Evolutionary conservation across 2,113 vertebrate genomes (phyloP).

Genomic region (Crotalus helleri): DNA sequence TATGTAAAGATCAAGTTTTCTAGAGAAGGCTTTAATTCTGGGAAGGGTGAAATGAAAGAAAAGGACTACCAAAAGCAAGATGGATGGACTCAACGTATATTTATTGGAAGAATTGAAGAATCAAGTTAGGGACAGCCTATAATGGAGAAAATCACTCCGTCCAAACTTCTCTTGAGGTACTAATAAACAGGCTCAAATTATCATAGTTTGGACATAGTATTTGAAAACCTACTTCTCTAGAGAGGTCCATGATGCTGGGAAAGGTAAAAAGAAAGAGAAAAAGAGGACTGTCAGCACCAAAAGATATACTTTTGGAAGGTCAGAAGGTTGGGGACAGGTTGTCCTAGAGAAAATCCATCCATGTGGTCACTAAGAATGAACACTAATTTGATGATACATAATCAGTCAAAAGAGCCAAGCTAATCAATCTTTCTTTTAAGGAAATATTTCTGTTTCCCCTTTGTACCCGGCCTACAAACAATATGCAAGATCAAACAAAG

Average conservation of each 20-base stretch:
- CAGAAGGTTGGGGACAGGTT: background rate
- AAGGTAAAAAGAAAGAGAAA: background rate
- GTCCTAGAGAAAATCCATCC: background rate
- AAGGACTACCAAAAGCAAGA: background rate
- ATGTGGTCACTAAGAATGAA: background rate
- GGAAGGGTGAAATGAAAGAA: background rate
- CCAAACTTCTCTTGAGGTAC: background rate
- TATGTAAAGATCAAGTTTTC: background rate
- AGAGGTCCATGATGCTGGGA: background rate
- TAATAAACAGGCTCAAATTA: background rate
- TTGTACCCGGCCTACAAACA: background rate
- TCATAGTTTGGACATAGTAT: background rate
- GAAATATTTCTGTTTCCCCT: conserved; percentile 4
- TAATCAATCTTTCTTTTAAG: background rate
- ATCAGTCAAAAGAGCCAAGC: background rate
- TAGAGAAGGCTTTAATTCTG: background rate
- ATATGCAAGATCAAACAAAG: conserved; percentile 14
- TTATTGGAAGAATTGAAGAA: background rate
- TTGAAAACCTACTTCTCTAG: background rate
- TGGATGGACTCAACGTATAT: background rate
- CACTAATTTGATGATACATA: background rate
- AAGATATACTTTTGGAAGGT: background rate
- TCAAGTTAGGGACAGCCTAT: background rate
- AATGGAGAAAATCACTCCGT: background rate
- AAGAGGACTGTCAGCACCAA: background rate